These are phyloP conservation scores for Leptothorax acervorum DNA, from an alignment of 2,888 invertebrate species.

Conservation along the genomic window DNA sequence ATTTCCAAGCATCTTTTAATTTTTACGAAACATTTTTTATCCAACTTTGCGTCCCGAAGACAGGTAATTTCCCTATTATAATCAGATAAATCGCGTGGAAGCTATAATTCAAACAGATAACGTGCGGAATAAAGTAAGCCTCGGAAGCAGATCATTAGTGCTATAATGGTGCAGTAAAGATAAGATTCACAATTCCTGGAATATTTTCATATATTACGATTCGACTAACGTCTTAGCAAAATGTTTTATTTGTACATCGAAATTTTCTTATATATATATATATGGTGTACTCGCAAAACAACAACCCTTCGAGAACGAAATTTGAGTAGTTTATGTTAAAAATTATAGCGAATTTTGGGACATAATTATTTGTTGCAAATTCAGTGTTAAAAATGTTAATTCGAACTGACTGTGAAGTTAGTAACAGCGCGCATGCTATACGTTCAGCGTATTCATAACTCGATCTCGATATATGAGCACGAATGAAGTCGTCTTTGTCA, in stretches of 20 bases:
- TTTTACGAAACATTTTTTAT: conserved; percentile 17
- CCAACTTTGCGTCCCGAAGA: conserved; percentile 23
- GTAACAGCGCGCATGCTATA: conserved; percentile 23
- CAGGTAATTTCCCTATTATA: conserved; percentile 41
- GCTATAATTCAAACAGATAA: conserved; percentile 52
- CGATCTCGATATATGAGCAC: conserved; percentile 77
- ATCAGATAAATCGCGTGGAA: conserved; percentile 41
- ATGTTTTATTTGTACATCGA: background rate
- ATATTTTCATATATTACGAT: conserved; percentile 30
- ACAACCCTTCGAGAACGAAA: background rate
- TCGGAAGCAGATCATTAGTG: conserved; percentile 50
- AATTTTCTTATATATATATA: background rate
- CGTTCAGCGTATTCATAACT: conserved; percentile 81
- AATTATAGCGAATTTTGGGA: background rate
- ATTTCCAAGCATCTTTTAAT: conserved; percentile 6
- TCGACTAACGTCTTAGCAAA: background rate
- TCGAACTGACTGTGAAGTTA: background rate
- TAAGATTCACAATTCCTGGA: conserved; percentile 36
- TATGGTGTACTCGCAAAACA: background rate
- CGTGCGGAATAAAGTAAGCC: conserved; percentile 25
- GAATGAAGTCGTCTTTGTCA: conserved; percentile 85
- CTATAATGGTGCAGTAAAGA: conserved; percentile 47
- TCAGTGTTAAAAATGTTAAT: conserved; percentile 4
- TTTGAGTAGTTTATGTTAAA: background rate
- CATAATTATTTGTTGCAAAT: background rate